Conservation (phyloP, 1,140 invertebrate species). For the Phocides pigmalion region DNA sequence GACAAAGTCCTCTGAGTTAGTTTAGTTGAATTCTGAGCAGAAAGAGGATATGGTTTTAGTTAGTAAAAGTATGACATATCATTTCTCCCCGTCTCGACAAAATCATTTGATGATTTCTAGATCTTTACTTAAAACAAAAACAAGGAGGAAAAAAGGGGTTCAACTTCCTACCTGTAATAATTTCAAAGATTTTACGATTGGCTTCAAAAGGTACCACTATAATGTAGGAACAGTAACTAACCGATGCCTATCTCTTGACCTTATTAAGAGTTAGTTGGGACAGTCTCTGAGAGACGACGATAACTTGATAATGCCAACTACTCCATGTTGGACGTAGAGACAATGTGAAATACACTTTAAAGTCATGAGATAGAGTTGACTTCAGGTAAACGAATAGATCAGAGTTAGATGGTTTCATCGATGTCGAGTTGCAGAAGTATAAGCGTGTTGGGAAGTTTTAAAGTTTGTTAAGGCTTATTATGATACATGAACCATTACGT, state of each 20-base stretch:
- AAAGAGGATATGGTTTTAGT: too few species aligned
- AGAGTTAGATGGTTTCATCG: not conserved
- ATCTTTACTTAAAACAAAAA: too few species aligned
- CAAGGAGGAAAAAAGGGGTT: too few species aligned
- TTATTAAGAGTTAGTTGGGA: slow-evolving; percentile 20
- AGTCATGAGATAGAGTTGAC: not conserved
- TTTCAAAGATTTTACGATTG: too few species aligned
- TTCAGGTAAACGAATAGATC: not conserved
- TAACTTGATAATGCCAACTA: not conserved
- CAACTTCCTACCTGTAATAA: too few species aligned
- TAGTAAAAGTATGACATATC: too few species aligned
- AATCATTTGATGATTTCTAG: too few species aligned
- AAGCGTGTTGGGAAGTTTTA: slow-evolving; percentile 10
- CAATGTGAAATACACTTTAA: not conserved
- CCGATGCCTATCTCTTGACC: slow-evolving; percentile 9
- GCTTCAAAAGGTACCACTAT: not conserved
- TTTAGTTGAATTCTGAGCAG: too few species aligned
- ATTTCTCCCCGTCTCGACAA: too few species aligned
- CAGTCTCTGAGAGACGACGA: slow-evolving; percentile 1
- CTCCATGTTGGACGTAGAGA: not conserved
- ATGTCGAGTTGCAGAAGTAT: not conserved
- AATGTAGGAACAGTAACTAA: slow-evolving; percentile 5
- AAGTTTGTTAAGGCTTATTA: slow-evolving; percentile 5
- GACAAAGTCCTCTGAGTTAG: too few species aligned
- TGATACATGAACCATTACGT: slow-evolving; percentile 1